Percentiles rank a stretch among this genome's conserved stretches.
Evolutionary conservation across 2,797 vertebrate genomes (phyloP).

Genomic region (Leucoraja ocellata): DNA sequence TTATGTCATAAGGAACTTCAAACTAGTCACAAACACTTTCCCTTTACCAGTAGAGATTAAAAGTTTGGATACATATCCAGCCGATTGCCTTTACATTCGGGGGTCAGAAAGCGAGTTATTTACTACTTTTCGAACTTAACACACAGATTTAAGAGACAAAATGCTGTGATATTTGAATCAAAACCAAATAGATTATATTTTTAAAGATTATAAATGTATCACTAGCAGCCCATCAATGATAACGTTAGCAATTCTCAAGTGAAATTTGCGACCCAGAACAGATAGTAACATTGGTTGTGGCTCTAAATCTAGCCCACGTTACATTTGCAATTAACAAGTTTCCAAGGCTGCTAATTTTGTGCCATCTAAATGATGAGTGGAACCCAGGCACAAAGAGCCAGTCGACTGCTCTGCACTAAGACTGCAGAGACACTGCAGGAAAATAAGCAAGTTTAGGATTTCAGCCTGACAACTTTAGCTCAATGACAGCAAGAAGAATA

Average conservation of each 20-base stretch:
- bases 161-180: background rate
- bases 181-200: conserved; percentile 5
- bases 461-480: background rate
- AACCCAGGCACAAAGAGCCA: background rate
- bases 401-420: background rate
- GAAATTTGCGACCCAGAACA: background rate
- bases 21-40: background rate
- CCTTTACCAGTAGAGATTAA: background rate
- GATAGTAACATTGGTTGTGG: too few relatives aligned
- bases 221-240: background rate
- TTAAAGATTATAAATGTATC: background rate
- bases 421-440: conserved; percentile 44
- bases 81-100: background rate
- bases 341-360: background rate
- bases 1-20: background rate
- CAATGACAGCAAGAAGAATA: conserved; percentile 40
- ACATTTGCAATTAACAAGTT: conserved; percentile 36
- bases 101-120: background rate
- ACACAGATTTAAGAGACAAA: background rate
- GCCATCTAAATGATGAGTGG: background rate
- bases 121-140: background rate
- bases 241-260: background rate
- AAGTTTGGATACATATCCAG: background rate
- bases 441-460: background rate
- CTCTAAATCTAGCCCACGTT: background rate